These are phyloP conservation scores for Phthorimaea operculella DNA, from an alignment of 1,140 invertebrate genomes.

Conservation along the genomic window DNA sequence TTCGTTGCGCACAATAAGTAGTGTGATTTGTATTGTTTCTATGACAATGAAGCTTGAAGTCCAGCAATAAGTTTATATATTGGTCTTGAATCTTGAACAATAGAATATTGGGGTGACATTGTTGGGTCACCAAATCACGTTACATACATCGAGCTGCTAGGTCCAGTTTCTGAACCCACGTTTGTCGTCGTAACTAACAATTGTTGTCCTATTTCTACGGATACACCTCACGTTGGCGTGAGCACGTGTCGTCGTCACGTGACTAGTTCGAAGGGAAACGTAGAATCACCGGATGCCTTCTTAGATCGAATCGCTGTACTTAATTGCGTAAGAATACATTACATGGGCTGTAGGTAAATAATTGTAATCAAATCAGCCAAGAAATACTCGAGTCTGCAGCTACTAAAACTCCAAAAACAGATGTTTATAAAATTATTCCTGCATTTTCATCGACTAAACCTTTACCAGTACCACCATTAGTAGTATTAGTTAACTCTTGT, in stretches of 20 bases:
- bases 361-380: too few species aligned
- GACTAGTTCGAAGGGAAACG: conserved; percentile 8
- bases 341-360: too few species aligned
- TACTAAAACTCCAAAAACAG: too few species aligned
- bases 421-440: too few species aligned
- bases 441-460: too few species aligned
- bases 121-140: not conserved
- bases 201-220: conserved; percentile 19
- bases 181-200: conserved; percentile 22
- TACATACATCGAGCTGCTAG: not conserved
- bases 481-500: too few species aligned
- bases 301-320: not conserved
- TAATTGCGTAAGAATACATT: too few species aligned
- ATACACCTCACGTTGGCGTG: conserved; percentile 20
- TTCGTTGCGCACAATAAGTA: not conserved
- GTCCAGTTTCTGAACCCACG: conserved; percentile 18
- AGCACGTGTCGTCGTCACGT: conserved; percentile 31
- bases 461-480: too few species aligned
- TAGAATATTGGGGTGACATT: not conserved
- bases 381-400: too few species aligned
- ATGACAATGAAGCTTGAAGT: too few species aligned
- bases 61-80: too few species aligned
- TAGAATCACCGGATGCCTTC: not conserved
- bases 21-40: too few species aligned
- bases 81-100: not conserved